phyloP scores from a whole-genome alignment of 2,888 invertebrate species.

The Deilephila porcellus region DNA sequence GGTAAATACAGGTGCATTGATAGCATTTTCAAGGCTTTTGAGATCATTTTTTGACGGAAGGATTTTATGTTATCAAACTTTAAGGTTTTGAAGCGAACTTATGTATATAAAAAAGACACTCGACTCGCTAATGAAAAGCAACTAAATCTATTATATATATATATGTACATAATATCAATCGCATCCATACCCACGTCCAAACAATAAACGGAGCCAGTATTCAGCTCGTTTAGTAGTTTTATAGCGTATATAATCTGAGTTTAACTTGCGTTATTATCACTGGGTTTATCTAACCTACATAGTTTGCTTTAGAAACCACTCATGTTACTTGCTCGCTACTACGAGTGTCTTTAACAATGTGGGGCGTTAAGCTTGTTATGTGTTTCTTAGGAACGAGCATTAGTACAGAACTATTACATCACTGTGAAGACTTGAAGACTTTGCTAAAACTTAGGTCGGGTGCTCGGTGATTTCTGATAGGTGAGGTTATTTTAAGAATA shows the following conservation, averaged over 20 bases:
- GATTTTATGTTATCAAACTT: too few relatives aligned
- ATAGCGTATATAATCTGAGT: constrained; percentile 15
- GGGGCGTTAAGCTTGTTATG: constrained; percentile 48
- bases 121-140: neutral
- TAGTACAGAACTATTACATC: constrained; percentile 30
- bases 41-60: too few relatives aligned
- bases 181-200: neutral
- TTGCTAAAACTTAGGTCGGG: neutral
- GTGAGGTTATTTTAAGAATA: too few relatives aligned
- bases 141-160: neutral
- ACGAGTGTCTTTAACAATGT: constrained; percentile 43
- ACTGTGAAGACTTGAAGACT: constrained; percentile 11
- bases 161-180: neutral
- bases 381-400: constrained; percentile 35
- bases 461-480: neutral
- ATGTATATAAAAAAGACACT: too few relatives aligned
- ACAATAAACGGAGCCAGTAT: constrained; percentile 14
- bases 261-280: constrained; percentile 24
- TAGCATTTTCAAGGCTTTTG: neutral
- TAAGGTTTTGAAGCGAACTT: too few relatives aligned
- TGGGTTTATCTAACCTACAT: constrained; percentile 29
- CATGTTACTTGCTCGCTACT: constrained; percentile 30
- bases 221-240: constrained; percentile 18
- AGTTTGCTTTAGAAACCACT: constrained; percentile 32
- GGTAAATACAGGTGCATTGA: neutral